These are phyloP conservation scores for Xestia ashworthii DNA, from an alignment of 2,888 invertebrate genomes.

Conservation along the genomic window DNA sequence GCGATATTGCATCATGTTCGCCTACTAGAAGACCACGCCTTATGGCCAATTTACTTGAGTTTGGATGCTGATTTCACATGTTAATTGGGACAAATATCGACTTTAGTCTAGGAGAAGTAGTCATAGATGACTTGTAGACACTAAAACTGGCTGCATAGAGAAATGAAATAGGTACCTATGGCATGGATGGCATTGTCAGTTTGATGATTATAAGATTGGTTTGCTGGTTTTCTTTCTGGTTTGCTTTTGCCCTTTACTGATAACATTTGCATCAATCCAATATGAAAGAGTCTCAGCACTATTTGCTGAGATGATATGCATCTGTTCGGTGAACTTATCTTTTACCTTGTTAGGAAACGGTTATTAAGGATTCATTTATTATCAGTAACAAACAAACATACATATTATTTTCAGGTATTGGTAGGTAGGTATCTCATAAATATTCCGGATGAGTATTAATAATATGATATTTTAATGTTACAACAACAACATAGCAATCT, in stretches of 20 bases:
- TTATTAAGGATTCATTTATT: background rate
- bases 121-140: background rate
- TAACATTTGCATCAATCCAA: background rate
- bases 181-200: no score
- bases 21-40: background rate
- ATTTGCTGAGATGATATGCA: background rate
- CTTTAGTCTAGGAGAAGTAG: background rate
- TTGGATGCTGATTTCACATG: background rate
- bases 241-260: no score
- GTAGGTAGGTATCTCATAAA: background rate
- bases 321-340: background rate
- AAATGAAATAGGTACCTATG: background rate
- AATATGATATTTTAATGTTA: conserved; percentile 48
- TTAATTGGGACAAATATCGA: no score
- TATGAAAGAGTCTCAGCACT: no score
- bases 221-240: background rate
- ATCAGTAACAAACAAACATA: conserved; percentile 1
- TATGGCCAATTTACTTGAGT: no score
- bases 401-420: conserved; percentile 23
- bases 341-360: background rate
- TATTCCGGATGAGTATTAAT: conserved; percentile 27
- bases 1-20: conserved; percentile 42
- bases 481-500: conserved; percentile 47
- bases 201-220: background rate
- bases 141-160: background rate